Percentiles rank a stretch among this genome's conserved stretches.
Conservation (phyloP, 2,888 invertebrate genomes). For the Acronicta psi region DNA sequence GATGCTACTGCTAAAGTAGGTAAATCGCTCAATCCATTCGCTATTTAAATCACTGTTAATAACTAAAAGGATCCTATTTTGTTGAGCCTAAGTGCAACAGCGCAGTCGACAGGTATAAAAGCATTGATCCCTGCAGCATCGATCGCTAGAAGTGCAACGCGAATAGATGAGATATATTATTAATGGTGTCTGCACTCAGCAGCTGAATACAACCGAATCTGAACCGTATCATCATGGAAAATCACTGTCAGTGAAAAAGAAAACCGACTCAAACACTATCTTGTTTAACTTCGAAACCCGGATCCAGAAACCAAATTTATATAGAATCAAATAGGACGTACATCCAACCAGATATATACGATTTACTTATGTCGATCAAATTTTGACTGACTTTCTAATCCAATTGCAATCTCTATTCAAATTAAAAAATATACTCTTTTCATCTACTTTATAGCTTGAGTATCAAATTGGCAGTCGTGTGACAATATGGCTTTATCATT, state of each 20-base stretch:
- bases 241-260: constrained; percentile 2
- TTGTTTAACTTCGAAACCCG: too few relatives aligned
- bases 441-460: background rate
- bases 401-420: too few relatives aligned
- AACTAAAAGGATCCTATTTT: too few relatives aligned
- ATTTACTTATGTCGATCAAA: too few relatives aligned
- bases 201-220: background rate
- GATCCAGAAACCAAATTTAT: background rate
- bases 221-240: constrained; percentile 13
- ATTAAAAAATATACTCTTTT: too few relatives aligned
- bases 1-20: too few relatives aligned
- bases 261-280: too few relatives aligned
- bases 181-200: constrained; percentile 34
- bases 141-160: constrained; percentile 25
- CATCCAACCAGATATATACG: too few relatives aligned
- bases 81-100: background rate
- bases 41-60: too few relatives aligned
- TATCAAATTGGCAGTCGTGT: background rate
- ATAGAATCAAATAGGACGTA: too few relatives aligned
- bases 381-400: too few relatives aligned
- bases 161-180: constrained; percentile 60
- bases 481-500: background rate
- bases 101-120: constrained; percentile 16
- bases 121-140: constrained; percentile 21
- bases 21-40: too few relatives aligned